Base-by-base conservation (phyloP, 1,140 invertebrate genomes). In the Portunus trituberculatus region DNA sequence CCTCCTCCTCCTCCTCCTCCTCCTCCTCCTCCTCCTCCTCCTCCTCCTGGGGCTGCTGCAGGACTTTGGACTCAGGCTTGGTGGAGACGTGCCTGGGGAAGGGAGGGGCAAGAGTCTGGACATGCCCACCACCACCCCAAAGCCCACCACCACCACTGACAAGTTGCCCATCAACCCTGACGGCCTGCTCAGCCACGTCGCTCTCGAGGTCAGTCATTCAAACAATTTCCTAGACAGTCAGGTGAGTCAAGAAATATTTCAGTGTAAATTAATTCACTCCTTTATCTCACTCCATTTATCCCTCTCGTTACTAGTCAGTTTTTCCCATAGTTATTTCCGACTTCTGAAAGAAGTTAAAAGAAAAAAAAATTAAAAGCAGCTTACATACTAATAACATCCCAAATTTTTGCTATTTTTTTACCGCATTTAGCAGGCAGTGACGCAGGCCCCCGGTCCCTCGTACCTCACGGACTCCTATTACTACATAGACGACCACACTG, bases 401-500 rank as follows among this genome's bases (percentile, higher is more conserved):
- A 10, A 59, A 20, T 59, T 59, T 59, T 16, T 59, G 20, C 52
- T 59, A 59, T 59, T 59, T 10, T 10, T 39, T 2, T 39, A 39
- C 6, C 39, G 39, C 20, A n/a, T 45, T 28, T 84, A 25, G 0
- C 94, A 95, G 94, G 0, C 82, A 2, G 91, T 89, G 48, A 95
- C 94, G 8, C 32, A 93, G 20, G 48, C 91, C 14, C 94, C 94
- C 12, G 94, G 94, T 0, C 94, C 94, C 16, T 92, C 94, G 29
- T 95, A 95, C 91, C 94, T 95, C 4, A 95, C 94, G 14, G 94
- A 95, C 6, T 95, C 94, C 48, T 95, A 95, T 84, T 95, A 95
- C 52, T 95, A 95, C 94, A 1, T 92, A 29, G 84, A 95, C 45
- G 91, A 92, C 83, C 91, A 95, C 83, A 95, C 94, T 8, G 82